Evolutionary conservation across 2,113 vertebrate genomes (phyloP).

Genomic region (Mastomys coucha): DNA sequence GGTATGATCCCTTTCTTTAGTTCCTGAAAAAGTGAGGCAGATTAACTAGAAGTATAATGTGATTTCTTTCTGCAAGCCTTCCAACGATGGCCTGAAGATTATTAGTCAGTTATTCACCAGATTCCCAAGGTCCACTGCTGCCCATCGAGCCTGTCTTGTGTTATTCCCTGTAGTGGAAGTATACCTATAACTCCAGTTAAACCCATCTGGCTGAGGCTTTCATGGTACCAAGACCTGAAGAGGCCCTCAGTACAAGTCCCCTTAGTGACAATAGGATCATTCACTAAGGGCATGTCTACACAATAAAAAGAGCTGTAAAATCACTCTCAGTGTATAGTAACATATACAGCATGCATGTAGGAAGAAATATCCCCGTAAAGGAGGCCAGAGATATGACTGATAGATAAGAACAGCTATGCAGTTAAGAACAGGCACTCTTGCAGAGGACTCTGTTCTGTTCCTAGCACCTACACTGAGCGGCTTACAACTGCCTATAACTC

Average conservation of each 20-base stretch:
- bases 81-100: background rate
- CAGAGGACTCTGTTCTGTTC: background rate
- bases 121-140: background rate
- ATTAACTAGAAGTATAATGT: background rate
- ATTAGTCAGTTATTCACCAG: background rate
- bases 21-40: background rate
- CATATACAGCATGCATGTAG: background rate
- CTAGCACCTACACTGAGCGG: no score
- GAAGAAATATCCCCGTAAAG: background rate
- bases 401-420: background rate
- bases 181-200: rapidly evolving
- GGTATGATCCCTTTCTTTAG: background rate
- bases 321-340: background rate
- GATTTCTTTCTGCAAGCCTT: background rate
- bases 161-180: background rate
- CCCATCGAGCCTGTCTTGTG: background rate
- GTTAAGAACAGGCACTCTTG: background rate
- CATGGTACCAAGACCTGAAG: no score
- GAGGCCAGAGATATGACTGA: no score
- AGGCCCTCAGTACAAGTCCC: background rate
- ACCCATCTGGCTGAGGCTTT: background rate
- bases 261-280: background rate
- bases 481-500: background rate
- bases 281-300: background rate
- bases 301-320: background rate